Base-by-base conservation (phyloP, 2,113 vertebrate species). In the Nothocercus nigrocapillus region DNA sequence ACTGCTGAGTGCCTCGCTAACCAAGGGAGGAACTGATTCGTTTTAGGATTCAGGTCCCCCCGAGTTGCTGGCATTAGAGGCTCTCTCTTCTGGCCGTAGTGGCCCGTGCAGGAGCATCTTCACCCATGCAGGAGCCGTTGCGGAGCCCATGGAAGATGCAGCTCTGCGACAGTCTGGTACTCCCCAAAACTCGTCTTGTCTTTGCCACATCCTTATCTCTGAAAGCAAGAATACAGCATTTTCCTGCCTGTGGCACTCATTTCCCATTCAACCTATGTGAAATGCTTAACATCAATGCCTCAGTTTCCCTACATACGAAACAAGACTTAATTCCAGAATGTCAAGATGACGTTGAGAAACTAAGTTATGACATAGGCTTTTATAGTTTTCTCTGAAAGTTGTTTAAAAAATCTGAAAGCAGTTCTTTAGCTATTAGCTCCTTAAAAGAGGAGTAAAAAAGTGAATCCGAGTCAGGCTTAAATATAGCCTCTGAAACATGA, bases 31-130 rank as follows among this genome's bases (percentile, higher is more conserved):
- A 90, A 80, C 13, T 63, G 25, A 40, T 88, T 87, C 30, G 16
- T 45, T 83, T 7, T 54, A 70, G 53, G 64, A 74, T 58, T 54
- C 14, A 38, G 1, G 0, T 85, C 84, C 84, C 59, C 28, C 47
- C 62, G 5, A n/a, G 42, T 40, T 42, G 58, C 59, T 45, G 51
- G 69, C 61, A 44, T 61, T 68, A 28, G 1, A 24, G 13, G 10
- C 3, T 82, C 40, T 54, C 2, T 0, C 3, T 62, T 17, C 10
- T 53, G 7, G 6, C 22, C n/a, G 1, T 25, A 62, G 49, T 5
- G 6, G 51, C 40, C 11, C 3, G 5, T 18, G 12, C 10, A 82
- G 28, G 24, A 64, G 18, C 82, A 1, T 67, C 70, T 61, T 69
- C 45, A 6, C 59, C 42, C 25, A 56, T 53, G 24, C 13, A 19